Evolutionary conservation across 1,140 invertebrate species (phyloP), one percentile per base, ranked within the genome.

Genomic region (Phortica variegata): DNA sequence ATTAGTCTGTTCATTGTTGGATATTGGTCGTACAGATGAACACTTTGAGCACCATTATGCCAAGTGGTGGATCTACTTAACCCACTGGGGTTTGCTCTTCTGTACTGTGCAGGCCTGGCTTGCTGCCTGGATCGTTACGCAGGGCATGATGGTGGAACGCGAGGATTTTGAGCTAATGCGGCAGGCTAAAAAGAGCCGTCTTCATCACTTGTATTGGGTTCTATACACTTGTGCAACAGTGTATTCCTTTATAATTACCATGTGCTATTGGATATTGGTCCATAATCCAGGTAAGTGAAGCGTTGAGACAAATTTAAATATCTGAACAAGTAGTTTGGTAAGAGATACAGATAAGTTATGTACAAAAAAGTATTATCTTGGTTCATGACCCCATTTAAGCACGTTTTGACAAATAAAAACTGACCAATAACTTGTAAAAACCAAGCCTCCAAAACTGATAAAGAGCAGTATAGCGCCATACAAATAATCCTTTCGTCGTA

Each of bases 31-130:
- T 29, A 66, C 73, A 1, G 72, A 77, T 38, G 70, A 77, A 42
- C 72, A 73, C 34, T 66, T 58, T 23, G 68, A 74, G 49, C 62
- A 77, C 43, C 73, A 77, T 51, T 75, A 76, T 57, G 54, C 73
- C 9, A 82, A 81, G 55, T 87, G 84, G 84, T 77, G 80, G 32
- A 85, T 86, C 33, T 87, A 85, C 55, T 61, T 87, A n/a, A 87
- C 85, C 9, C 82, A 86, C 56, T 86, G 85, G 84, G 84, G 84
- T 9, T 71, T 84, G 45, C 57, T 78, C 0, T 57, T 81, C 0
- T 84, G 83, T 21, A 63, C 79, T 0, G 48, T 66, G 0, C 84
- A 77, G 46, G 71, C 39, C 42, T 71, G 50, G 80, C 76, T 61
- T 54, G 62, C 60, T 34, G 65, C 69, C 31, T 68, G 70, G 61